A percentile compares a stretch with the other conserved stretches of the same genome.
Evolutionary conservation across 2,888 invertebrate genomes (phyloP).

Genomic region (Diloba caeruleocephala): DNA sequence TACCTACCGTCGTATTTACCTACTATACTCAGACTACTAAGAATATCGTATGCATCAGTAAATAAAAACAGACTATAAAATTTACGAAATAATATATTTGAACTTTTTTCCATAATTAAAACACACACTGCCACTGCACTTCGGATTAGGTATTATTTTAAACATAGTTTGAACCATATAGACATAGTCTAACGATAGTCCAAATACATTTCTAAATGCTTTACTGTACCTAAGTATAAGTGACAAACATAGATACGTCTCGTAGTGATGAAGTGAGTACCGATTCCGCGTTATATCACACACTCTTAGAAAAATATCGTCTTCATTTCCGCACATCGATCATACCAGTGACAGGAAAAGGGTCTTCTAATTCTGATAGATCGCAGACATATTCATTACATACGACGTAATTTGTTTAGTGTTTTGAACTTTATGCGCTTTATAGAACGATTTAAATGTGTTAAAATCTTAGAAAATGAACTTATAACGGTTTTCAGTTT

Average conservation of each 20-base stretch:
- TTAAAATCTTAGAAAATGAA: no score
- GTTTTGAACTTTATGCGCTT: constrained; percentile 40
- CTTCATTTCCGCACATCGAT: constrained; percentile 88
- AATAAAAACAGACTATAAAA: no score
- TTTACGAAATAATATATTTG: no score
- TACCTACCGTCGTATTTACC: constrained; percentile 22
- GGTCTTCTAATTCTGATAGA: constrained; percentile 88
- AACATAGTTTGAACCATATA: no score
- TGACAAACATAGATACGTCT: constrained; percentile 24
- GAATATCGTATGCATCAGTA: no score
- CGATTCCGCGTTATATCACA: constrained; percentile 71
- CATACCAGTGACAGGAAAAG: constrained; percentile 82
- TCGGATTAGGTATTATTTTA: no score
- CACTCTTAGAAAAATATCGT: constrained; percentile 85
- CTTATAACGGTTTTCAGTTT: no score
- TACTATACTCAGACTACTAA: not conserved
- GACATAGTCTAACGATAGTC: no score
- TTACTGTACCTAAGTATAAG: constrained; percentile 12
- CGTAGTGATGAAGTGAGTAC: constrained; percentile 65
- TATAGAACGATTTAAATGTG: constrained; percentile 23
- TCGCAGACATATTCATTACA: constrained; percentile 83
- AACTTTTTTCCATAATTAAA: no score
- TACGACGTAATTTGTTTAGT: constrained; percentile 68
- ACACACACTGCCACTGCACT: no score
- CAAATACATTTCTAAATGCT: constrained; percentile 5